Evolutionary conservation across 2,888 invertebrate species (phyloP), one percentile per base, ranked within the genome.

Genomic region (Macaria notata): DNA sequence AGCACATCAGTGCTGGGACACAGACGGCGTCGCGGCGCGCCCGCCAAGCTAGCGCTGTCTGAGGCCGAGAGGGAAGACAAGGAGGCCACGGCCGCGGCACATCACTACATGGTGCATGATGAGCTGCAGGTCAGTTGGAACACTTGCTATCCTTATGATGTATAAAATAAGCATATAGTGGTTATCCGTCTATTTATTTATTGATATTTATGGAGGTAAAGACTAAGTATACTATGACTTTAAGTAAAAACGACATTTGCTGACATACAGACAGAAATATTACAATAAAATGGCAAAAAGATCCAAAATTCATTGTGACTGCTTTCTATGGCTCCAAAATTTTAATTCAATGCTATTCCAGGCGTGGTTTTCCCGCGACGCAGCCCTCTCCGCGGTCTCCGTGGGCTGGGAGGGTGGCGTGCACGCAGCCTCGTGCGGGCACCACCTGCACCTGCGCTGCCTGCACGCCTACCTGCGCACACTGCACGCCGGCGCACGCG

Each of bases 391-490:
- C 9, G 63, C 64, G 31, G 55, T 62, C 36, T 59, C 46, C 29
- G 56, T 54, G 49, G 96, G 97, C 3, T 97, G 96, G 94, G 96
- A 97, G 84, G 97, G 97, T 64, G 98, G 98, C 53, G 97, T 98
- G 52, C 96, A 97, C 84, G 96, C 98, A 52, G 96, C 97, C 85
- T 97, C 98, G 1, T 99, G 99, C 91, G 99, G 99, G 0, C 99
- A 99, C 89, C 97, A 98, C 86, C 93, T 99, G 59, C 99, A 99
- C 90, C 93, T 98, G 73, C 96, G 97, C 79, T 99, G 99, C 84
- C 94, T 98, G 75, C 95, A 96, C 79, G 95, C 97, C 0, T 99
- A 99, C 91, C 92, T 98, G 72, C 94, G 95, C 72, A 96, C 98
- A 38, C 92, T 99, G 62, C 93, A 95, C 70, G 94, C 94, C 62